These are phyloP conservation scores for Lymantria monacha DNA, from an alignment of 2,888 invertebrate species.

Conservation along the genomic window DNA sequence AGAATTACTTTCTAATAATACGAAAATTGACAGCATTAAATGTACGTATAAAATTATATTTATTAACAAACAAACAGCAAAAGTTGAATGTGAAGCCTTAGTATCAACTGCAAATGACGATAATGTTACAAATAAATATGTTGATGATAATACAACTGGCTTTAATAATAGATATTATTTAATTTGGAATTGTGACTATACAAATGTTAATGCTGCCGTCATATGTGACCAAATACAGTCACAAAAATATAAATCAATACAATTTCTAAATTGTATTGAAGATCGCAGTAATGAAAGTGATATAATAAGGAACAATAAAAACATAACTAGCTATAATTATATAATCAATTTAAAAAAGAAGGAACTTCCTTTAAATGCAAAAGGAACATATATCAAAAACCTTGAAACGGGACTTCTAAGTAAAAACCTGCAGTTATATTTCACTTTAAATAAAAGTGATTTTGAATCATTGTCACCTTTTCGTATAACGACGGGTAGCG, in stretches of 20 bases:
- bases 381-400: too few species aligned
- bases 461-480: not conserved
- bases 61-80: not conserved
- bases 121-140: not conserved
- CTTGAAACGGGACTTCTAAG: not conserved
- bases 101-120: not conserved
- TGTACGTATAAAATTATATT: not conserved
- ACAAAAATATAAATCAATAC: not conserved
- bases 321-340: not conserved
- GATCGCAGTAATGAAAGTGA: not conserved
- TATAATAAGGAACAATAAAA: not conserved
- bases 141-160: not conserved
- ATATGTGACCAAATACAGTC: not conserved
- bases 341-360: not conserved
- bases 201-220: not conserved
- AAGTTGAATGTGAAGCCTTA: not conserved
- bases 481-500: not conserved
- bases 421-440: not conserved
- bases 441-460: not conserved
- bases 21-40: not conserved
- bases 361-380: not conserved
- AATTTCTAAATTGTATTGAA: constrained; percentile 3
- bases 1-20: not conserved
- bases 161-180: not conserved
- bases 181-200: constrained; percentile 2